A percentile compares a stretch with the other conserved stretches of the same genome.
phyloP scores from a whole-genome alignment of 1,140 invertebrate genomes.

The Drosophila santomea region DNA sequence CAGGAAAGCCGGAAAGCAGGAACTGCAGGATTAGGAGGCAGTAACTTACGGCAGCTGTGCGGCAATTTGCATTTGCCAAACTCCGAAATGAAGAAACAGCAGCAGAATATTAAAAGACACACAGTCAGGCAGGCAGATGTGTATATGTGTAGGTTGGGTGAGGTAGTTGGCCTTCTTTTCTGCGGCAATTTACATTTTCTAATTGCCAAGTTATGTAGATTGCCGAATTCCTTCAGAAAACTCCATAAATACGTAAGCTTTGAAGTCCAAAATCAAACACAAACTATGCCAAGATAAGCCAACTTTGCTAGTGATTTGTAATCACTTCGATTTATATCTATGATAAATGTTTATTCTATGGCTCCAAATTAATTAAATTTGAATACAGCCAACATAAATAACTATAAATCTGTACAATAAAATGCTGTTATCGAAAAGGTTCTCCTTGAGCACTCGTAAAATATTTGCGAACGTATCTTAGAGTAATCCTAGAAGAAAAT shows the following conservation, averaged over 20 bases:
- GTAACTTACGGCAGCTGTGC: constrained; percentile 29
- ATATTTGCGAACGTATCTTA: constrained; percentile 13
- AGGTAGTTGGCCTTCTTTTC: not conserved
- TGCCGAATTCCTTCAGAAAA: no score
- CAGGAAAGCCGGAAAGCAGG: constrained; percentile 10
- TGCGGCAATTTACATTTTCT: constrained; percentile 9
- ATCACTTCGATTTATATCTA: not conserved
- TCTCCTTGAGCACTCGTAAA: constrained; percentile 23
- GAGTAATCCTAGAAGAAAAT: constrained; percentile 26
- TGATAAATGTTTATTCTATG: not conserved
- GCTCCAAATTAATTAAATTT: no score
- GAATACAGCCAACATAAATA: not conserved
- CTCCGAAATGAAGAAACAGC: constrained; percentile 17
- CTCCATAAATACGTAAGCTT: not conserved
- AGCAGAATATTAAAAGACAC: constrained; percentile 17
- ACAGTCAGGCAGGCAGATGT: not conserved
- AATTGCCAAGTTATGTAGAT: no score
- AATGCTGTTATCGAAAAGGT: not conserved
- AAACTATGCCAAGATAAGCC: not conserved
- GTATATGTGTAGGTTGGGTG: not conserved
- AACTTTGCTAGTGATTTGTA: not conserved
- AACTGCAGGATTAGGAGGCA: constrained; percentile 34
- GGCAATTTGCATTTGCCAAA: constrained; percentile 36
- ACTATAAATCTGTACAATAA: not conserved
- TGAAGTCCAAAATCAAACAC: not conserved